Evolutionary conservation across 2,113 vertebrate species (phyloP).

Genomic region (Pituophis catenifer): DNA sequence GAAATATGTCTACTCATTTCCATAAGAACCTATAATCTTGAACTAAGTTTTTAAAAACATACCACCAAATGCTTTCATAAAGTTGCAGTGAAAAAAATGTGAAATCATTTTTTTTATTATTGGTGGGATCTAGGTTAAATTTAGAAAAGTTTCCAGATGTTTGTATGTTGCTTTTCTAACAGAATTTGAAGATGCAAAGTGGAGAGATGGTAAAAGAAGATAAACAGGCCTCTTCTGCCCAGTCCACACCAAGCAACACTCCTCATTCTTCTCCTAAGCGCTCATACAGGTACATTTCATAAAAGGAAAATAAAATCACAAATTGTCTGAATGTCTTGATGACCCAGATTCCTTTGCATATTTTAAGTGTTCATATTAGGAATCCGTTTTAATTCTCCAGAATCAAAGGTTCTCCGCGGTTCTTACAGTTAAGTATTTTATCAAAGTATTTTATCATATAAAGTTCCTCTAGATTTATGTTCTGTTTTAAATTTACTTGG

Average conservation of each 20-base stretch:
- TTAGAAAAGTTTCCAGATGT: slow-evolving; percentile 21
- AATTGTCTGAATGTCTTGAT: not conserved
- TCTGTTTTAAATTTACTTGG: not conserved
- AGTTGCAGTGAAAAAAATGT: not conserved
- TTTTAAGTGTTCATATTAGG: not conserved
- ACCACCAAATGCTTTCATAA: not conserved
- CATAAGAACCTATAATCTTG: not conserved
- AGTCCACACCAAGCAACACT: slow-evolving; percentile 84
- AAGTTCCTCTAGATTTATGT: not conserved
- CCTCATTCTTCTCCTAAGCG: slow-evolving; percentile 85
- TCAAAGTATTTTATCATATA: not conserved
- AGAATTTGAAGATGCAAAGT: slow-evolving; percentile 91
- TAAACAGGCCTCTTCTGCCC: slow-evolving; percentile 80
- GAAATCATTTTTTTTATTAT: not conserved
- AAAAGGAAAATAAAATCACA: not conserved
- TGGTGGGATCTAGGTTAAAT: not conserved
- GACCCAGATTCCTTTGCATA: not conserved
- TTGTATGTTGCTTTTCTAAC: slow-evolving; percentile 31
- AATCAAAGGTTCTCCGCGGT: no score
- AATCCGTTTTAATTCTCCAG: not conserved
- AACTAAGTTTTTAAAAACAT: not conserved
- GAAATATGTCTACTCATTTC: not conserved
- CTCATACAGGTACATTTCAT: slow-evolving; percentile 74
- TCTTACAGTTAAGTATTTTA: not conserved
- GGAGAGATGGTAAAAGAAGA: slow-evolving; percentile 84